A percentile compares a stretch with the other conserved stretches of the same genome.
These are phyloP conservation scores for Erpobdella octoculata DNA, from an alignment of 2,888 invertebrate genomes.

Conservation along the genomic window DNA sequence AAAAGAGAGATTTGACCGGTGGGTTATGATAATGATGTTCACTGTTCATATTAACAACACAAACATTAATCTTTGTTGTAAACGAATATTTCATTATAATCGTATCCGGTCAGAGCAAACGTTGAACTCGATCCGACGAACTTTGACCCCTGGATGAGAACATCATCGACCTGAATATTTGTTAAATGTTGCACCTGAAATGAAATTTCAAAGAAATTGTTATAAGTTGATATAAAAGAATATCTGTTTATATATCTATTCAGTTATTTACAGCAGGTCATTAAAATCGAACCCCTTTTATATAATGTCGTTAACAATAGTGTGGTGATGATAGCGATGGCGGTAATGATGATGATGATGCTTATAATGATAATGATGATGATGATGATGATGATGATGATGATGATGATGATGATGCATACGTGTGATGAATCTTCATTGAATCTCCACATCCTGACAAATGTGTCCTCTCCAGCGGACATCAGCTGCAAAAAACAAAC, in stretches of 20 bases:
- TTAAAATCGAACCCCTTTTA: too few relatives aligned
- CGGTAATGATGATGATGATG: background rate
- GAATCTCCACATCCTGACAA: conserved; percentile 7
- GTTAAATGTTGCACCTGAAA: conserved; percentile 3
- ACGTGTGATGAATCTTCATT: background rate
- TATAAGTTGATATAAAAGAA: background rate
- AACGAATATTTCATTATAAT: conserved; percentile 1
- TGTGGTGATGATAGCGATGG: background rate
- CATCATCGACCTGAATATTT: conserved; percentile 4
- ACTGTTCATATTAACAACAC: background rate
- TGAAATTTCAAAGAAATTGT: background rate
- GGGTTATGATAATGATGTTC: background rate
- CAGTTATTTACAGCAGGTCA: too few relatives aligned
- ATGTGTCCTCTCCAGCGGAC: conserved; percentile 16
- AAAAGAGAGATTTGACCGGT: too few relatives aligned
- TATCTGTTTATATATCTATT: background rate
- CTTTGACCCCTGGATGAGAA: conserved; percentile 15
- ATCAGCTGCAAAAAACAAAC: conserved; percentile 6
- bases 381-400: background rate
- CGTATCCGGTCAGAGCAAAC: conserved; percentile 14
- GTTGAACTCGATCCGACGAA: conserved; percentile 12
- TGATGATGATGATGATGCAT: background rate
- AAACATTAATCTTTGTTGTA: background rate
- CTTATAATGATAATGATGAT: background rate
- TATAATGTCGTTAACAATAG: background rate